These are phyloP conservation scores for Aurelia aurita DNA, from an alignment of 30 jellyfish, hydroid and myxozoan genomes.

Conservation along the genomic window DNA sequence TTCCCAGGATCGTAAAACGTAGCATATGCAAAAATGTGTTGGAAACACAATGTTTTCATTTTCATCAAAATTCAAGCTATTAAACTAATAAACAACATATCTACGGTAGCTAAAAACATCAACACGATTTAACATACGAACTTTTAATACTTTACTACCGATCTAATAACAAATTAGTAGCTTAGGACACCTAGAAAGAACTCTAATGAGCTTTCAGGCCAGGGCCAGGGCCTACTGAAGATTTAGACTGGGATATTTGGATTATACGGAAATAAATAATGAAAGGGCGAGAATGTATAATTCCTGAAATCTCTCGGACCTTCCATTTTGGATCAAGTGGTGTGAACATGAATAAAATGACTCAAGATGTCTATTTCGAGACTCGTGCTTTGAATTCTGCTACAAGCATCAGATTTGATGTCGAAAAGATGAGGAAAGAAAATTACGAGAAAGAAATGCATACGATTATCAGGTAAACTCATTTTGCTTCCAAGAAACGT, in stretches of 20 bases:
- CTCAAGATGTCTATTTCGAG: conserved; percentile 84
- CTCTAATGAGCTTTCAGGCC: too few relatives aligned
- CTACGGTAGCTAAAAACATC: too few relatives aligned
- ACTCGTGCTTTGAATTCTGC: conserved; percentile 83
- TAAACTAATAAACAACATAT: too few relatives aligned
- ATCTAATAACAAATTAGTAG: too few relatives aligned
- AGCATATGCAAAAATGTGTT: conserved; percentile 74
- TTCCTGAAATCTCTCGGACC: conserved; percentile 97
- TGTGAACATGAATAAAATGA: conserved; percentile 62
- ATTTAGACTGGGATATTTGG: conserved; percentile 99
- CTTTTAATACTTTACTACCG: too few relatives aligned
- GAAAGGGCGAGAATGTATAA: conserved; percentile 98
- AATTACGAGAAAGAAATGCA: conserved; percentile 79
- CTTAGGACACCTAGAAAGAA: too few relatives aligned
- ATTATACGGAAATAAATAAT: conserved; percentile 81
- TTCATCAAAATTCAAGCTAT: too few relatives aligned
- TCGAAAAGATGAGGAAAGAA: conserved; percentile 68
- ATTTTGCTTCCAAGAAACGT: too few relatives aligned
- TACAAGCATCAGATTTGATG: conserved; percentile 77
- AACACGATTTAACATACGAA: too few relatives aligned
- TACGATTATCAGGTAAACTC: conserved; percentile 59
- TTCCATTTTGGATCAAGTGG: conserved; percentile 98
- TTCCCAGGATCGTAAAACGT: conserved; percentile 45
- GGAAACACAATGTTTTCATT: conserved; percentile 69
- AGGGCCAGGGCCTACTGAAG: conserved; percentile 89